phyloP scores from a whole-genome alignment of 64 coral and sea anemone species.

The Hydrozoanthus tunicans region DNA sequence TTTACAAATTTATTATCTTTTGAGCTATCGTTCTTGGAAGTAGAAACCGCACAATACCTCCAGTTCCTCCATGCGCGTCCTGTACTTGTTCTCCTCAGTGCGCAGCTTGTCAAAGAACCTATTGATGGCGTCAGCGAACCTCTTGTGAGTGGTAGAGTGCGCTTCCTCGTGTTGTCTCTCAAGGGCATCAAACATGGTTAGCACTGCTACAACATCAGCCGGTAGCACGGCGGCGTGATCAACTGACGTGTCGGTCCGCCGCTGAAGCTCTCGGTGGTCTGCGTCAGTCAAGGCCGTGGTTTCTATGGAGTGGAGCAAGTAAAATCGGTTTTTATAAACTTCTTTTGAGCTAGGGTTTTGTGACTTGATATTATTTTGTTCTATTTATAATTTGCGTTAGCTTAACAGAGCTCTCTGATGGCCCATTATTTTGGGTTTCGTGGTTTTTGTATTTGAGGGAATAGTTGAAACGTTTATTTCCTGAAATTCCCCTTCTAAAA shows the following conservation, averaged over 20 bases:
- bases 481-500: too few species aligned
- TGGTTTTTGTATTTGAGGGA: too few species aligned
- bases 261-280: conserved; percentile 84
- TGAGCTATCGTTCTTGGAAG: too few species aligned
- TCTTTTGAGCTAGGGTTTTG: too few species aligned
- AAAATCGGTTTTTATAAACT: too few species aligned
- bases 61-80: conserved; percentile 95
- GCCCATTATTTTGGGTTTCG: too few species aligned
- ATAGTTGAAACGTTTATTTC: too few species aligned
- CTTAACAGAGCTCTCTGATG: too few species aligned
- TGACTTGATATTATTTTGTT: too few species aligned
- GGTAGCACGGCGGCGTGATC: conserved; percentile 90
- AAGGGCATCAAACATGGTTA: conserved; percentile 79
- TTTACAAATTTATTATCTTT: too few species aligned
- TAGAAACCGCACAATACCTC: conserved; percentile 60
- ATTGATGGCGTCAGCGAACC: conserved; percentile 76
- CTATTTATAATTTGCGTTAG: too few species aligned
- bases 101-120: conserved; percentile 96
- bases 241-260: conserved; percentile 85
- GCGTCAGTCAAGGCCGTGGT: conserved; percentile 82
- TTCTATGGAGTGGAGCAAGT: conserved; percentile 49
- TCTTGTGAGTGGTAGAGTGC: conserved; percentile 80
- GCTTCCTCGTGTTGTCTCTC: conserved; percentile 76
- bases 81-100: conserved; percentile 90
- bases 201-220: conserved; percentile 79